Evolutionary conservation across 2,888 invertebrate genomes (phyloP).

Genomic region (Chelonus formosanus): DNA sequence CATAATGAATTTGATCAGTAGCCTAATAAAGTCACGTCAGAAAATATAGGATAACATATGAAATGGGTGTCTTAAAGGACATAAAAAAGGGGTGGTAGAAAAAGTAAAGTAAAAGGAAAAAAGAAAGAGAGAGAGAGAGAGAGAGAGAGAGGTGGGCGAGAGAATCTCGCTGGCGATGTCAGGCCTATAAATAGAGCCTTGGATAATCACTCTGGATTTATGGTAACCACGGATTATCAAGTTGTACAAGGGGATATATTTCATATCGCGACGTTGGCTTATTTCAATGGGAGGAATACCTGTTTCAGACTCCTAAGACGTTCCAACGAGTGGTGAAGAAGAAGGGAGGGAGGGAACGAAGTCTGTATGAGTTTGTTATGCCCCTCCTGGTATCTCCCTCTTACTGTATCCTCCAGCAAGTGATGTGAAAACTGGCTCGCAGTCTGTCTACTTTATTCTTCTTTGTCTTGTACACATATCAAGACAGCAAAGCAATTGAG

Average conservation of each 20-base stretch:
- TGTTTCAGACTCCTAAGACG: conserved; percentile 46
- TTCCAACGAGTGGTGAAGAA: conserved; percentile 4
- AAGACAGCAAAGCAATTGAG: conserved; percentile 4
- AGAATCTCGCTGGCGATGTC: conserved; percentile 32
- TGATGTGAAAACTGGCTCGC: conserved; percentile 31
- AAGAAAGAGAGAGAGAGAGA: conserved; percentile 25
- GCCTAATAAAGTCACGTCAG: neutral
- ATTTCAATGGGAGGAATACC: conserved; percentile 62
- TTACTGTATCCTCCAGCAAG: conserved; percentile 3
- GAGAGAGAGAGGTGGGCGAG: conserved; percentile 24
- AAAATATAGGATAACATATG: conserved; percentile 10
- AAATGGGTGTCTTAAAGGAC: conserved; percentile 19
- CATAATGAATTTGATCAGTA: no score
- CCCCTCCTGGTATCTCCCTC: neutral
- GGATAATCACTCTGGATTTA: conserved; percentile 66
- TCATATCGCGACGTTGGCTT: conserved; percentile 64
- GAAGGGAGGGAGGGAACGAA: conserved; percentile 15
- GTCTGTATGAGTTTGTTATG: conserved; percentile 7
- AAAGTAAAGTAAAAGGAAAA: conserved; percentile 29
- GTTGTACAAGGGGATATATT: conserved; percentile 65
- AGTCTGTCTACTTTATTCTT: neutral
- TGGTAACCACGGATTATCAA: conserved; percentile 66
- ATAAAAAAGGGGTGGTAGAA: conserved; percentile 28
- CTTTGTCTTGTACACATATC: conserved; percentile 6
- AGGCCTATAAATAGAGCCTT: conserved; percentile 63